These are phyloP conservation scores for Drosophila peninsularis DNA, from an alignment of 2,888 invertebrate species.

Conservation along the genomic window DNA sequence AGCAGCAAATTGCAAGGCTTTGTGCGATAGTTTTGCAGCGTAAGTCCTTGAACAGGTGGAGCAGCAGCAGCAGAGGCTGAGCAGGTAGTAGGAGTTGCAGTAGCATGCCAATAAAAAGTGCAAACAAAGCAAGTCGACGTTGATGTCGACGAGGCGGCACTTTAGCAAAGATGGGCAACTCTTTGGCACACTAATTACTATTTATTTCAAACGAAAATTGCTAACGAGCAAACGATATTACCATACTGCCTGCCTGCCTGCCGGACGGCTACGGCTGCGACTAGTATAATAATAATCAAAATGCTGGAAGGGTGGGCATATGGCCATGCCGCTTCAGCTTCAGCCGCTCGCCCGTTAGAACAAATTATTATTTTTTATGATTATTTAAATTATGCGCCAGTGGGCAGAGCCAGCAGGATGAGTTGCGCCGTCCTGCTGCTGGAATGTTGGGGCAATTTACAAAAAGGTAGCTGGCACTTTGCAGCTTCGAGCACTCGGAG, in stretches of 20 bases:
- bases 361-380: conserved; percentile 80
- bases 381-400: conserved; percentile 77
- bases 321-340: neutral
- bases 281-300: conserved; percentile 59
- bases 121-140: conserved; percentile 50
- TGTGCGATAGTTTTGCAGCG: conserved; percentile 71
- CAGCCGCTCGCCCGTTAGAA: conserved; percentile 52
- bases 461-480: conserved; percentile 70
- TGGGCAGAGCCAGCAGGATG: conserved; percentile 56
- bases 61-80: neutral
- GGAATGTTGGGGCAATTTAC: conserved; percentile 75
- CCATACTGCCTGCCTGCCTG: conserved; percentile 39
- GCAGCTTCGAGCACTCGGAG: conserved; percentile 46
- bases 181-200: conserved; percentile 78
- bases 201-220: conserved; percentile 80
- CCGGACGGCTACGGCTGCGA: neutral
- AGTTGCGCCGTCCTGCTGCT: conserved; percentile 31
- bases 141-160: conserved; percentile 27
- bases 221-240: conserved; percentile 79
- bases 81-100: neutral
- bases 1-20: conserved; percentile 73
- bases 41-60: conserved; percentile 55
- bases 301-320: conserved; percentile 23
- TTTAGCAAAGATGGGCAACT: conserved; percentile 59
- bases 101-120: conserved; percentile 57